phyloP scores from a whole-genome alignment of 2,888 invertebrate species.

The Agrotis exclamationis region DNA sequence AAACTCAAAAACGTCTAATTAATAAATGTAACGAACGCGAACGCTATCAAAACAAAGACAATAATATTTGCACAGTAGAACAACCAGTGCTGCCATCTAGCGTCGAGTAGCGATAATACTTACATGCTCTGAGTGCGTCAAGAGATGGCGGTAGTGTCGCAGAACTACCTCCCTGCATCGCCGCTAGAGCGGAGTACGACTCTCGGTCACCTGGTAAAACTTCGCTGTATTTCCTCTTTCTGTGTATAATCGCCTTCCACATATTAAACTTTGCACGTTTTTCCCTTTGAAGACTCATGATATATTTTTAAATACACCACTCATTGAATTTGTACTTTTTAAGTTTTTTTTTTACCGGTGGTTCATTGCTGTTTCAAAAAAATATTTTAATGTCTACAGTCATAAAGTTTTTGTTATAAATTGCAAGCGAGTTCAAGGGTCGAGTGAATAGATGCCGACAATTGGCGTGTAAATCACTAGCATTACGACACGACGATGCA shows the following conservation, averaged over 20 bases:
- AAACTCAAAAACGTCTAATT: too few species aligned
- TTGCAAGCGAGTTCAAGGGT: constrained; percentile 62
- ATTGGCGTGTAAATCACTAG: constrained; percentile 83
- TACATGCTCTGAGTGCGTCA: constrained; percentile 88
- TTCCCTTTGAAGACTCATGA: constrained; percentile 86
- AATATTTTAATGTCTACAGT: constrained; percentile 23
- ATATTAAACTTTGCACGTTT: constrained; percentile 85
- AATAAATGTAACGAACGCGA: not conserved
- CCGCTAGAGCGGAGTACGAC: constrained; percentile 87
- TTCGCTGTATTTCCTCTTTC: constrained; percentile 88
- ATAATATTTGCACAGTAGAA: not conserved
- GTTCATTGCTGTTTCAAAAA: constrained; percentile 37
- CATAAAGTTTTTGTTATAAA: constrained; percentile 66
- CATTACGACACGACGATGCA: constrained; percentile 70
- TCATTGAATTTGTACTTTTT: constrained; percentile 26
- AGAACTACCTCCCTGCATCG: constrained; percentile 87
- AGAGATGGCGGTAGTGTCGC: constrained; percentile 90
- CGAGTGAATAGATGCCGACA: constrained; percentile 73
- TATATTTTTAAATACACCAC: constrained; percentile 67
- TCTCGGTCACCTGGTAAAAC: constrained; percentile 83
- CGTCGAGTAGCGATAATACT: constrained; percentile 83
- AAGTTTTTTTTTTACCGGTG: constrained; percentile 22
- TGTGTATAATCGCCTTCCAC: constrained; percentile 88
- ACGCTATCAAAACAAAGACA: not conserved
- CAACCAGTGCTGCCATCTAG: constrained; percentile 76